Percentiles rank a stretch among this genome's conserved stretches.
Conservation (phyloP, 2,797 vertebrate species). For the Sebastes itinus region DNA sequence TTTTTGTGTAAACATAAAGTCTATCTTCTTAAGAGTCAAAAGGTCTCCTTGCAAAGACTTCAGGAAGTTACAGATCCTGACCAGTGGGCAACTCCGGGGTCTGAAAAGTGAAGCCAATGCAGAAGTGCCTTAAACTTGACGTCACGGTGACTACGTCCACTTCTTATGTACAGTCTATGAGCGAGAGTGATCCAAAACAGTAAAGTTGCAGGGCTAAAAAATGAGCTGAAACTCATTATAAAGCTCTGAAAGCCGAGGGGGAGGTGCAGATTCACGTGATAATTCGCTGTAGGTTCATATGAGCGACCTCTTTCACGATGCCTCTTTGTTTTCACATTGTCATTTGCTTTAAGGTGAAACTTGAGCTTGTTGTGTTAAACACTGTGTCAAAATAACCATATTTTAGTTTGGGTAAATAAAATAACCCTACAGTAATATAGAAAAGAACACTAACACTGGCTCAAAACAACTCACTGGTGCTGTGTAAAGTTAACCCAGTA, state of each 20-base stretch:
- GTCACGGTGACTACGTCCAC: no score
- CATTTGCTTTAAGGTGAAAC: neutral
- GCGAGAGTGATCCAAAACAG: neutral
- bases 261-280: neutral
- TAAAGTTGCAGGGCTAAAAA: neutral
- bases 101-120: no score
- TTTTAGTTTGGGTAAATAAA: neutral
- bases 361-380: neutral
- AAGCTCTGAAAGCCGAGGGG: neutral
- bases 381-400: neutral
- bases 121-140: no score
- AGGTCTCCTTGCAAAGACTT: neutral
- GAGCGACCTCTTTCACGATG: neutral
- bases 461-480: neutral
- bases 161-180: no score
- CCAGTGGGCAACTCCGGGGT: no score
- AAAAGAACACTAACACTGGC: neutral
- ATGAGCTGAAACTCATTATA: neutral
- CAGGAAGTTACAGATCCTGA: neutral
- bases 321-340: neutral
- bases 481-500: neutral
- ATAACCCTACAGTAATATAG: neutral
- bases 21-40: neutral
- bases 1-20: neutral
- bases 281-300: neutral